Evolutionary conservation across 1,140 invertebrate species (phyloP).

Genomic region (Mesaphorura yosii): DNA sequence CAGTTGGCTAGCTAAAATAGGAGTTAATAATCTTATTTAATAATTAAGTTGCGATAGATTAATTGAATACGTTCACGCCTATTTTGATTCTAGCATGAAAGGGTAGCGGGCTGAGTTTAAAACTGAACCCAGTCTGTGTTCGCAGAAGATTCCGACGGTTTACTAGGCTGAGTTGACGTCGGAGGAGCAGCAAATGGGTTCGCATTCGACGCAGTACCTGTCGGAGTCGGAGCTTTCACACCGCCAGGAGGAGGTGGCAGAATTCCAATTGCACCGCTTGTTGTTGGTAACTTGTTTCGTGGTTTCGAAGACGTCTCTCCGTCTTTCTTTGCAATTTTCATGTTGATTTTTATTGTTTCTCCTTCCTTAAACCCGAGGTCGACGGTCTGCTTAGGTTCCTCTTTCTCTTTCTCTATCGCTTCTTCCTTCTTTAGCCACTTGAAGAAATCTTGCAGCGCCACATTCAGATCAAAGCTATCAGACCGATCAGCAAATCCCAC

Average conservation of each 20-base stretch:
- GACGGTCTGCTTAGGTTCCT: constrained; percentile 62
- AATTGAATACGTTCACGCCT: no score
- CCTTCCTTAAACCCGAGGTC: constrained; percentile 98
- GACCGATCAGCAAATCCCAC: constrained; percentile 94
- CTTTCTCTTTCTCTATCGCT: constrained; percentile 68
- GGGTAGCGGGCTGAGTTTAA: constrained; percentile 41
- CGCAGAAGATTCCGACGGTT: constrained; percentile 34
- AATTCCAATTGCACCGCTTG: constrained; percentile 43
- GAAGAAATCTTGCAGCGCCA: constrained; percentile 96
- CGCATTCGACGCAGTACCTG: constrained; percentile 40
- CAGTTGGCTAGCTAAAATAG: no score
- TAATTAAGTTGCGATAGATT: no score
- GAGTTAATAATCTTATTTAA: no score
- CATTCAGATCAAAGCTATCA: constrained; percentile 98
- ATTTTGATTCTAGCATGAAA: no score
- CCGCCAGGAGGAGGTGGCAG: constrained; percentile 75
- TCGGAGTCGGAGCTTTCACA: constrained; percentile 45
- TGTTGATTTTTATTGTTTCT: constrained; percentile 96
- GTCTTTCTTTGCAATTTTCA: constrained; percentile 92
- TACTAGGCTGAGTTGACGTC: constrained; percentile 25
- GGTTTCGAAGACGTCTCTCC: constrained; percentile 49
- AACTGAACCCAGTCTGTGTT: constrained; percentile 63
- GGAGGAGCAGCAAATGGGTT: constrained; percentile 12
- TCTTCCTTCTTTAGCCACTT: constrained; percentile 92
- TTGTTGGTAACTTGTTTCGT: constrained; percentile 45